Conservation (phyloP, 2,113 vertebrate genomes). For the Haliaeetus leucogaster region DNA sequence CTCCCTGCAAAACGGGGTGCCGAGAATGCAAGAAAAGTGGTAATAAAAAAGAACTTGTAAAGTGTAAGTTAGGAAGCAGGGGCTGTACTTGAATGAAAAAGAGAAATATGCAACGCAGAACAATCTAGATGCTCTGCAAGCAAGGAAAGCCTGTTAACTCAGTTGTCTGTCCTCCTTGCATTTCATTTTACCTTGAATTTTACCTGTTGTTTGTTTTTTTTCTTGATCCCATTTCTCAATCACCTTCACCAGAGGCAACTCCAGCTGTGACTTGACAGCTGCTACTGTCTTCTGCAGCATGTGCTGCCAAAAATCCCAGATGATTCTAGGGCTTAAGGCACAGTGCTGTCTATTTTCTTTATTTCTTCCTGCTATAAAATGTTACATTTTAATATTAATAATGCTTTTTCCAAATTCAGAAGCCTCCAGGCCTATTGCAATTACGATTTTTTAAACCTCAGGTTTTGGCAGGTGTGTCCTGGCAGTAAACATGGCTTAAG, state of each 20-base stretch:
- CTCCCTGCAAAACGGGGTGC: neutral
- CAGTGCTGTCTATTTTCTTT: neutral
- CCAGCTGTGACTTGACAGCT: slow-evolving; percentile 34
- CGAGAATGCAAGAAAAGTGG: neutral
- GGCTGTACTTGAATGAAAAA: neutral
- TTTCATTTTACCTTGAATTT: neutral
- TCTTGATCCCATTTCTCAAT: neutral
- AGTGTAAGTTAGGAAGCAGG: neutral
- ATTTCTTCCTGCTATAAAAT: neutral
- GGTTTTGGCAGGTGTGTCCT: neutral
- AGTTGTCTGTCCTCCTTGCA: neutral
- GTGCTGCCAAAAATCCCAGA: neutral
- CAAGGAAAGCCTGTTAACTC: neutral
- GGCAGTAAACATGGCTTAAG: neutral
- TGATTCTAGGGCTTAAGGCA: neutral
- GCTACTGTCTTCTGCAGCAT: neutral
- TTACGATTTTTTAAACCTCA: neutral
- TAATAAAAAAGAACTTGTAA: no score
- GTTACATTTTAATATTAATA: neutral
- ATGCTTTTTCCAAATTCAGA: neutral
- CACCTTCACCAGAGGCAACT: neutral
- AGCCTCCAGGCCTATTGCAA: neutral
- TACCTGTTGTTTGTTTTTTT: neutral
- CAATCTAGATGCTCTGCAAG: neutral
- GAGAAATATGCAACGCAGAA: neutral